Evolutionary conservation across 1,140 invertebrate genomes (phyloP).

Genomic region (Cotesia glomerata): DNA sequence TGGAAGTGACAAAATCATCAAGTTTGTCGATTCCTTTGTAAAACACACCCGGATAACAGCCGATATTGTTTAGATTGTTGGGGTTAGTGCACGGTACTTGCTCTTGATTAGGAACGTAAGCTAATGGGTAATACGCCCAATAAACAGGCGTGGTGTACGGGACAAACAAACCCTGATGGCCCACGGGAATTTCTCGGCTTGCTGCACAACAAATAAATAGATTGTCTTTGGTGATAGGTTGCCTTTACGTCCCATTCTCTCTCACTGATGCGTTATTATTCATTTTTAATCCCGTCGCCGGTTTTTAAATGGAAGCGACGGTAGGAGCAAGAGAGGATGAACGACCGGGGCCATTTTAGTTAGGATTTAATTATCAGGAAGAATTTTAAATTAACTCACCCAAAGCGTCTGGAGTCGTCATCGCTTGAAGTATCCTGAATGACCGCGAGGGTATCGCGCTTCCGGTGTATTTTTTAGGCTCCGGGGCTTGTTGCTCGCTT

Average conservation of each 20-base stretch:
- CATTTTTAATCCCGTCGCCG: constrained; percentile 1
- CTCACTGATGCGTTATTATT: not conserved
- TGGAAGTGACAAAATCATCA: too few species aligned
- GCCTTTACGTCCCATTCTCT: constrained; percentile 7
- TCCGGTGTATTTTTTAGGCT: constrained; percentile 81
- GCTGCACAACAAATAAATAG: constrained; percentile 52
- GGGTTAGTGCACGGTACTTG: not conserved
- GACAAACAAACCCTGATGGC: constrained; percentile 52
- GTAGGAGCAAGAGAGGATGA: constrained; percentile 11
- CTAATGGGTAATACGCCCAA: constrained; percentile 48
- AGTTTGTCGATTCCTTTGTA: too few species aligned
- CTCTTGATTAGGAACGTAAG: constrained; percentile 27
- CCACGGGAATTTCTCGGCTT: constrained; percentile 59
- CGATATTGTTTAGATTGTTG: not conserved
- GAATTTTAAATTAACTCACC: constrained; percentile 44
- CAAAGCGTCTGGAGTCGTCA: constrained; percentile 72
- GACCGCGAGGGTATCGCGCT: constrained; percentile 85
- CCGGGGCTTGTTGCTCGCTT: constrained; percentile 72
- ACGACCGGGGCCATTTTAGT: not conserved
- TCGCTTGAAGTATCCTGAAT: constrained; percentile 83
- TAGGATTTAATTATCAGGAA: too few species aligned
- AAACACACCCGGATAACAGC: too few species aligned
- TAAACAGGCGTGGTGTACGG: constrained; percentile 33
- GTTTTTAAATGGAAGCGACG: not conserved
- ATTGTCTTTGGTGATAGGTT: constrained; percentile 47